A percentile compares a stretch with the other conserved stretches of the same genome.
Conservation (phyloP, 2,113 vertebrate genomes). For the Pristiophorus japonicus region DNA sequence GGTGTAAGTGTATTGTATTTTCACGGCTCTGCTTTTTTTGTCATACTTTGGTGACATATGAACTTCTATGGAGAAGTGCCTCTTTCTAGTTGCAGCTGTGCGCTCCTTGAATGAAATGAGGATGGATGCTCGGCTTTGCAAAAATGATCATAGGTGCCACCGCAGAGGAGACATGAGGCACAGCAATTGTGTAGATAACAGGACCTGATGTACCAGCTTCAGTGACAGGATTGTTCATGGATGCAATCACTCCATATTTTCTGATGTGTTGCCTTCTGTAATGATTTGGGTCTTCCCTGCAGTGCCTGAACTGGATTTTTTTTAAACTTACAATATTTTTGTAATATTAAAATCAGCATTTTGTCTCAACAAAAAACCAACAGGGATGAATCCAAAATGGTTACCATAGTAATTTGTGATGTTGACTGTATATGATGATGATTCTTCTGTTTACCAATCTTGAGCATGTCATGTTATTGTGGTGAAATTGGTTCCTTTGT, state of each 20-base stretch:
- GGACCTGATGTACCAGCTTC: background rate
- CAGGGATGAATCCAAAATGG: no score
- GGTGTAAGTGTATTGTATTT: background rate
- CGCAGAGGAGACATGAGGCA: no score
- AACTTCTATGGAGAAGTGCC: background rate
- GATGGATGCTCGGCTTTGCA: background rate
- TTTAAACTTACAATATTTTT: no score
- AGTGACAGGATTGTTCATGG: background rate
- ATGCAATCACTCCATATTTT: background rate
- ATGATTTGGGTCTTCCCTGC: background rate
- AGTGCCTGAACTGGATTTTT: background rate
- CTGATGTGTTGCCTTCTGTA: background rate
- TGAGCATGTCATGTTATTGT: no score
- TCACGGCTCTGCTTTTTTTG: background rate
- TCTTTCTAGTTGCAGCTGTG: background rate
- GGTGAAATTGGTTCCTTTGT: no score
- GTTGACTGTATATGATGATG: no score
- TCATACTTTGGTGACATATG: background rate
- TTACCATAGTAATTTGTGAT: no score
- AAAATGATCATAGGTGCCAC: background rate
- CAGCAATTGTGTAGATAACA: background rate
- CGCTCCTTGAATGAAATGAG: background rate
- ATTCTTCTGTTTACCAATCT: no score
- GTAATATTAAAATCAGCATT: no score
- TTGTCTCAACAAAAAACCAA: no score